These are phyloP conservation scores for Philopedon plagiatum DNA, from an alignment of 2,888 invertebrate species.

Conservation along the genomic window DNA sequence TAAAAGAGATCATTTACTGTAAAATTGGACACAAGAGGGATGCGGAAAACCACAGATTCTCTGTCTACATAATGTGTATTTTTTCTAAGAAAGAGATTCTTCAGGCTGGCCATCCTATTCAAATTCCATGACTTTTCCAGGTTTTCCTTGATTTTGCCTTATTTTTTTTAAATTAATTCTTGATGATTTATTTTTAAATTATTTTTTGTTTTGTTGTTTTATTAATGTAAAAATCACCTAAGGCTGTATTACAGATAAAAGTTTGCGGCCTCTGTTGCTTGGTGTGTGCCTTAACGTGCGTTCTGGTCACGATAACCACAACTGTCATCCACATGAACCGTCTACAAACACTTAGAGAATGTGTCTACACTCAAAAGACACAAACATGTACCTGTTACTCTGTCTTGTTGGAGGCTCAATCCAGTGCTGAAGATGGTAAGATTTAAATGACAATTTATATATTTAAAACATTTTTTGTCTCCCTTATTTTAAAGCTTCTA, in stretches of 20 bases:
- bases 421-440: conserved; percentile 73
- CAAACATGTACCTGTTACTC: conserved; percentile 86
- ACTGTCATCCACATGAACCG: conserved; percentile 94
- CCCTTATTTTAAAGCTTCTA: no score
- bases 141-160: conserved; percentile 5
- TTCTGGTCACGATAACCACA: conserved; percentile 90
- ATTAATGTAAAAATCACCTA: conserved; percentile 46
- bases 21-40: no score
- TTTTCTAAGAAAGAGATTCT: no score
- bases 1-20: no score
- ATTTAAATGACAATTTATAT: neutral
- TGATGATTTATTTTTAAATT: conserved; percentile 20
- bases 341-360: conserved; percentile 87
- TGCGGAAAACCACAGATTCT: no score
- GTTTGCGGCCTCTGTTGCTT: conserved; percentile 90
- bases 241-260: conserved; percentile 79
- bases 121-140: no score
- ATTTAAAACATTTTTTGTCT: no score
- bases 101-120: no score
- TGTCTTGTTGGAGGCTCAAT: conserved; percentile 78
- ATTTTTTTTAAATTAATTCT: conserved; percentile 3
- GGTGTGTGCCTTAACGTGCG: conserved; percentile 89
- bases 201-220: conserved; percentile 37
- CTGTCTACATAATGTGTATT: no score
- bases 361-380: conserved; percentile 86